These are phyloP conservation scores for Nomada hirtipes DNA, from an alignment of 2,888 invertebrate species.

Conservation along the genomic window DNA sequence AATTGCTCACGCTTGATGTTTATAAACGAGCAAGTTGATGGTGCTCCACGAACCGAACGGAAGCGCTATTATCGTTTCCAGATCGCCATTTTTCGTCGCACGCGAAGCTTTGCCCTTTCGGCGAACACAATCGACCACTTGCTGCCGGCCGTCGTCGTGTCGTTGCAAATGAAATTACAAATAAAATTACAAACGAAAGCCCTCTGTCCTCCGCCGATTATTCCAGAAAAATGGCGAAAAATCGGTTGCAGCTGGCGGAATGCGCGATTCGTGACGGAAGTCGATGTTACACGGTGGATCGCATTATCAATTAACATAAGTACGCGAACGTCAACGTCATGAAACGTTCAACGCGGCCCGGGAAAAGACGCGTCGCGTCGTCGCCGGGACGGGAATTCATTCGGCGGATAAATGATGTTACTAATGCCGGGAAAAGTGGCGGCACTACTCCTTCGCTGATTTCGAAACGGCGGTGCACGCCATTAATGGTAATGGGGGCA, in stretches of 20 bases:
- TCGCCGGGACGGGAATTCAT: conserved; percentile 34
- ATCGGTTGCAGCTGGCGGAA: not conserved
- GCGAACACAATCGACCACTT: not conserved
- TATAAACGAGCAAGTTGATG: conserved; percentile 43
- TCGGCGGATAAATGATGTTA: conserved; percentile 58
- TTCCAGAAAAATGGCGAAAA: not conserved
- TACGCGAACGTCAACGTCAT: conserved; percentile 61
- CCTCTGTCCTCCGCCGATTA: too few relatives aligned
- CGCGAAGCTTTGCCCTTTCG: conserved; percentile 14
- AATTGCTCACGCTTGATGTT: conserved; percentile 50
- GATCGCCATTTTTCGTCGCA: conserved; percentile 1
- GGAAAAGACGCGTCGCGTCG: conserved; percentile 23
- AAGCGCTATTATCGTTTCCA: conserved; percentile 41
- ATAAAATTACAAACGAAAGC: too few relatives aligned
- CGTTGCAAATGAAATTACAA: too few relatives aligned
- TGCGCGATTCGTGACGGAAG: not conserved
- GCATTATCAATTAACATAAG: conserved; percentile 63
- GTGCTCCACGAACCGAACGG: conserved; percentile 24
- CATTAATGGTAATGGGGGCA: conserved; percentile 63
- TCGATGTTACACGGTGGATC: conserved; percentile 20
- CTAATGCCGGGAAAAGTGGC: conserved; percentile 56
- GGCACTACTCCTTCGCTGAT: conserved; percentile 52
- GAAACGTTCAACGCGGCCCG: conserved; percentile 62
- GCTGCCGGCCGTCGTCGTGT: conserved; percentile 8
- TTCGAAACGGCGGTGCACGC: conserved; percentile 33